Evolutionary conservation across 1,140 invertebrate genomes (phyloP).

Genomic region (Bombus turneri): DNA sequence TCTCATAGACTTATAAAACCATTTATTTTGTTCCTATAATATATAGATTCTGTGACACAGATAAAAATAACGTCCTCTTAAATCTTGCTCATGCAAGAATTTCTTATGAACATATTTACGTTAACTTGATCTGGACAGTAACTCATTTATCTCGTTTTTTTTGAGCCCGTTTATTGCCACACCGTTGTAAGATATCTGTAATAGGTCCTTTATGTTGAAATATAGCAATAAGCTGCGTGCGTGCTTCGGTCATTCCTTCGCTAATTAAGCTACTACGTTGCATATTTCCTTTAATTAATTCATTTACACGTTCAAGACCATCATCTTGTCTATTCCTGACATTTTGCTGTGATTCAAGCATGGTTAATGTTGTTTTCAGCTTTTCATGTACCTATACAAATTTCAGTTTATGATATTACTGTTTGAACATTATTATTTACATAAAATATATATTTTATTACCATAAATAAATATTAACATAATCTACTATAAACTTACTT

Average conservation of each 20-base stretch:
- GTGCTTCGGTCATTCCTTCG: conserved; percentile 95
- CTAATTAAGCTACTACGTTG: conserved; percentile 96
- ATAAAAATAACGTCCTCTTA: conserved; percentile 70
- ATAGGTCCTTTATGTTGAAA: conserved; percentile 95
- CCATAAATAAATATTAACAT: not conserved
- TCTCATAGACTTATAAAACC: conserved; percentile 71
- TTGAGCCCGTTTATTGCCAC: conserved; percentile 94
- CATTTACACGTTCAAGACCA: conserved; percentile 88
- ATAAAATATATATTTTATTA: not conserved
- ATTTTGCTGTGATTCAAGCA: conserved; percentile 86
- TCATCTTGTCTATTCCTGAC: conserved; percentile 84
- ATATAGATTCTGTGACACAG: conserved; percentile 75
- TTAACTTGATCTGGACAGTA: conserved; percentile 31
- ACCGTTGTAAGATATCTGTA: conserved; percentile 93
- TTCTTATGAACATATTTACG: conserved; percentile 48
- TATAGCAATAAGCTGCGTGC: conserved; percentile 92
- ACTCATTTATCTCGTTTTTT: conserved; percentile 91
- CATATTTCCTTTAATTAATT: conserved; percentile 95
- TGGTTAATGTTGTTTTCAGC: conserved; percentile 85
- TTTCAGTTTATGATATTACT: conserved; percentile 46
- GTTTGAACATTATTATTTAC: not conserved
- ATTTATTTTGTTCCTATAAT: conserved; percentile 74
- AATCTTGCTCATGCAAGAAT: conserved; percentile 46
- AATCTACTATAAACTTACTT: conserved; percentile 75
- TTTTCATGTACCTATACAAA: conserved; percentile 84